Evolutionary conservation across 64 coral and sea anemone genomes (phyloP), one percentile per base, ranked within the genome.

Genomic region (Astreopora myriophthalma): DNA sequence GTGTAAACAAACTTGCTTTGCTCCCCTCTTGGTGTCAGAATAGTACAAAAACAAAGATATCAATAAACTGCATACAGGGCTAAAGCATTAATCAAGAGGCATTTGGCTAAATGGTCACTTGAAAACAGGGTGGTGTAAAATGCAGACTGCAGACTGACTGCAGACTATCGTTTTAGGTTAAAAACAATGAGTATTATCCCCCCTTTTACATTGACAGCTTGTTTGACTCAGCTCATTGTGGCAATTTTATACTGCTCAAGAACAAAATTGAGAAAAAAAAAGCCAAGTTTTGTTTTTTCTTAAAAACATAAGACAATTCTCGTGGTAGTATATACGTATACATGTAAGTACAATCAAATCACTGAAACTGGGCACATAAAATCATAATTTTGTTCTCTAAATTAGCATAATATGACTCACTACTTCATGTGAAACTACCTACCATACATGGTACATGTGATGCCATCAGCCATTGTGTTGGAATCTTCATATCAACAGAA

Each of bases 331-430:
- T 68, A 68, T 26, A 67, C 63, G 23, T 68, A 68, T 68, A 68
- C 25, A 68, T 68, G n/a, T 68, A 27, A 68, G 64, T 68, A 68
- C 64, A 68, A 68, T 19, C 58, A 63, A 28, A 68, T 68, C 64
- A 68, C 64, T 68, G 64, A 68, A 68, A 68, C 64, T 68, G 63
- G 64, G 64, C 64, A 68, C 24, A 68, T 68, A 27, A 68, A 68
- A 68, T 68, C 64, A 68, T 28, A 68, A 68, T 28, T 68, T 10
- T 63, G 27, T 67, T 30, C n/a, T 68, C 64, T 25, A 28, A 68
- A 68, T 68, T 68, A 68, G 64, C 64, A 68, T 68, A 68, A 68
- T 28, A 27, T 68, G 64, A 68, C 64, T 68, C 2, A 28, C 64
- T 68, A 68, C 64, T 30, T 68, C n/a, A 68, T 68, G 64, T 68